Conservation (phyloP, 2,113 vertebrate genomes). For the cat (Felis catus) region DNA sequence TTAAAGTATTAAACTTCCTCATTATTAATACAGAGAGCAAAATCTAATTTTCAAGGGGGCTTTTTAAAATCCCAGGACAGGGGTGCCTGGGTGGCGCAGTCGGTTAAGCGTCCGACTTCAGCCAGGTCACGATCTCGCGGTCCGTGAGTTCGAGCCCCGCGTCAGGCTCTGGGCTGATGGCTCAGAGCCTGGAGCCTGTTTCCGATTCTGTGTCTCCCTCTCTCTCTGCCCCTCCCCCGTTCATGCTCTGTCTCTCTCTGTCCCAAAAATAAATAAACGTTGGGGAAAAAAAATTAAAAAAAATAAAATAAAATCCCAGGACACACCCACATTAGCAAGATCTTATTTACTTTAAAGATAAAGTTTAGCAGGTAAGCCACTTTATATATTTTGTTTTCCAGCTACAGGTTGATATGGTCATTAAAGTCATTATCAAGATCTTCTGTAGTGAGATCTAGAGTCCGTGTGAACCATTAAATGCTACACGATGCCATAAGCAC, state of each 20-base stretch:
- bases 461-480: not conserved
- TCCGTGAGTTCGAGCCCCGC: too few species aligned
- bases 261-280: too few species aligned
- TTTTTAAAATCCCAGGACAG: not conserved
- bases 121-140: too few species aligned
- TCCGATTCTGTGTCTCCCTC: too few species aligned
- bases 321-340: not conserved
- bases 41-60: not conserved
- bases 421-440: not conserved
- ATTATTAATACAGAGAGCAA: not conserved
- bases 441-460: not conserved
- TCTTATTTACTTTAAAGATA: constrained; percentile 13
- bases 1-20: not conserved
- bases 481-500: not conserved
- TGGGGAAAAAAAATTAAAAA: too few species aligned
- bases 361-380: not conserved
- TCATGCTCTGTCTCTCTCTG: too few species aligned
- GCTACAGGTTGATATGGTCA: not conserved
- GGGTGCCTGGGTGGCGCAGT: too few species aligned
- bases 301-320: not conserved
- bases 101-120: too few species aligned
- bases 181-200: too few species aligned
- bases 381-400: not conserved
- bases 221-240: too few species aligned
- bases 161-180: too few species aligned